These are phyloP conservation scores for Borostomias antarcticus DNA, from an alignment of 2,797 vertebrate species.

Conservation along the genomic window DNA sequence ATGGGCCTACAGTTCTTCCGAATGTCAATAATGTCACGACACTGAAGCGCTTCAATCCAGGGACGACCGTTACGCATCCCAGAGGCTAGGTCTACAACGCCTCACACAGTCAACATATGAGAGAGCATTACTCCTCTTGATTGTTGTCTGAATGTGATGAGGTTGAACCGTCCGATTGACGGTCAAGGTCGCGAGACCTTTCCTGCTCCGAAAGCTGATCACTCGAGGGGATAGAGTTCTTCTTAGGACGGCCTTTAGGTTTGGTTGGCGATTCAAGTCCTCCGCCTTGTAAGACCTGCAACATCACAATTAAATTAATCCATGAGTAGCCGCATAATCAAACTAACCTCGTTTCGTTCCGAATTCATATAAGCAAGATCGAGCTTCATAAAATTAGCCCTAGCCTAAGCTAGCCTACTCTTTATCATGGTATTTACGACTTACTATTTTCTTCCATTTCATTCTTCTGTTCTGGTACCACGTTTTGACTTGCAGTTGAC, in stretches of 20 bases:
- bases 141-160: conserved; percentile 78
- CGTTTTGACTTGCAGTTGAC: conserved; percentile 98
- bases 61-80: conserved; percentile 9
- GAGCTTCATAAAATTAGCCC: no score
- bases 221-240: conserved; percentile 96
- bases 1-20: conserved; percentile 34
- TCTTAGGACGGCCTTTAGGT: conserved; percentile 96
- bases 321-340: no score
- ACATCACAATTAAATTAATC: no score
- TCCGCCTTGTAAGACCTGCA: conserved; percentile 93
- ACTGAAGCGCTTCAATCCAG: not conserved
- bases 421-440: no score
- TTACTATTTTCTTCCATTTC: conserved; percentile 99
- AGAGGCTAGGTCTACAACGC: conserved; percentile 23
- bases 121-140: conserved; percentile 82
- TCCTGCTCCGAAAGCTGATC: conserved; percentile 95
- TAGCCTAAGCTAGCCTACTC: no score
- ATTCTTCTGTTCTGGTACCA: conserved; percentile 99
- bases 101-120: conserved; percentile 12
- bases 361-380: no score
- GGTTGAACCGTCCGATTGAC: conserved; percentile 72
- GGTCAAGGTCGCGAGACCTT: conserved; percentile 81
- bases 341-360: no score
- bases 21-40: conserved; percentile 9
- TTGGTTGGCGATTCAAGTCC: conserved; percentile 97